phyloP scores from a whole-genome alignment of 1,140 invertebrate species.

The Bombus cullumanus region DNA sequence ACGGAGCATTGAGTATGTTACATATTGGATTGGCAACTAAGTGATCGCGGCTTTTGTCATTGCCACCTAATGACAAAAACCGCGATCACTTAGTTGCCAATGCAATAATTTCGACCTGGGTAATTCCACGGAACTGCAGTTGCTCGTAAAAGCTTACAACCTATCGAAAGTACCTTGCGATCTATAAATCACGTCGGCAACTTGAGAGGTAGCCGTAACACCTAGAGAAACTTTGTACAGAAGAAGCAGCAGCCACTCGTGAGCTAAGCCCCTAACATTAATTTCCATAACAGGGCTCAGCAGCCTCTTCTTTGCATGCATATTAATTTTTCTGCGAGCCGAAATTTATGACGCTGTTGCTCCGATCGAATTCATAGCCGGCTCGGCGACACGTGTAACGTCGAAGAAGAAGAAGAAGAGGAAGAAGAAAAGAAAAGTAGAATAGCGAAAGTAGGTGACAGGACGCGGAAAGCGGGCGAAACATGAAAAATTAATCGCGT shows the following conservation, averaged over 20 bases:
- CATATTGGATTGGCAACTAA: no score
- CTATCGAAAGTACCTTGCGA: background rate
- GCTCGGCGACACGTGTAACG: background rate
- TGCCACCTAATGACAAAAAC: no score
- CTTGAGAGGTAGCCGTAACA: background rate
- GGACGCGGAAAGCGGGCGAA: background rate
- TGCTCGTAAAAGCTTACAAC: background rate
- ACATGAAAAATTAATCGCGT: slow-evolving; percentile 32
- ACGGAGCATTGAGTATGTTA: accelerated
- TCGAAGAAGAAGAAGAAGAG: no score
- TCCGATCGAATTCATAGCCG: background rate
- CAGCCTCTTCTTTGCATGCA: slow-evolving; percentile 2
- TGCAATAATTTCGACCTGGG: background rate
- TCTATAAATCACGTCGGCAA: background rate
- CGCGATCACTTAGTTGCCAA: no score
- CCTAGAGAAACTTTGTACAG: background rate
- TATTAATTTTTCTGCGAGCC: slow-evolving; percentile 23
- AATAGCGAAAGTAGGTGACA: no score
- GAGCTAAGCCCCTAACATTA: background rate
- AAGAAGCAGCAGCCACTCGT: background rate
- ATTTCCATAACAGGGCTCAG: slow-evolving; percentile 29
- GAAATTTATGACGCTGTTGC: slow-evolving; percentile 33
- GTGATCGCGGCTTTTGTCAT: no score
- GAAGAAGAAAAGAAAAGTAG: background rate
- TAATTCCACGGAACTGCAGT: background rate